A percentile compares a stretch with the other conserved stretches of the same genome.
Conservation (phyloP, 2,888 invertebrate species). For the Cetonia aurata region DNA sequence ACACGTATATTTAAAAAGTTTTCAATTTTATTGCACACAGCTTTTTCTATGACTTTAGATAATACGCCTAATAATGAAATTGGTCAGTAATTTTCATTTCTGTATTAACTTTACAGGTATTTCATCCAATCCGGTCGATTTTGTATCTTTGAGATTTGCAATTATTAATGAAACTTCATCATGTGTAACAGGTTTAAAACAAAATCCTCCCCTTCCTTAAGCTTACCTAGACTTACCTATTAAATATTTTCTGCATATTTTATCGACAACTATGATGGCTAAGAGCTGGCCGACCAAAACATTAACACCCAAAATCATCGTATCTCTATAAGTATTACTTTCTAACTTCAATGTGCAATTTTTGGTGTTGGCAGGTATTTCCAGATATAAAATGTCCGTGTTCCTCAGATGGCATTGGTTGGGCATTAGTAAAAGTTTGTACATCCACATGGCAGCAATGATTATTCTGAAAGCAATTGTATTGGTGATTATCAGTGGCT, state of each 20-base stretch:
- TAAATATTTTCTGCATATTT: conserved; percentile 48
- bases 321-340: conserved; percentile 47
- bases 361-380: conserved; percentile 33
- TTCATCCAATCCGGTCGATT: too few relatives aligned
- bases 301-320: conserved; percentile 48
- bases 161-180: too few relatives aligned
- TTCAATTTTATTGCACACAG: too few relatives aligned
- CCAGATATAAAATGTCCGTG: conserved; percentile 49
- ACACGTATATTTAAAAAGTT: too few relatives aligned
- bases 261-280: conserved; percentile 49
- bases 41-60: too few relatives aligned
- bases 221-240: conserved; percentile 46
- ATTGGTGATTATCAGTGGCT: background rate
- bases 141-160: too few relatives aligned
- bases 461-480: conserved; percentile 47
- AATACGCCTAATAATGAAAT: too few relatives aligned
- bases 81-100: too few relatives aligned
- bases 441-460: conserved; percentile 50
- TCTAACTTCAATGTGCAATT: conserved; percentile 45
- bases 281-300: conserved; percentile 49
- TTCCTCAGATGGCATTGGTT: conserved; percentile 45
- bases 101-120: too few relatives aligned
- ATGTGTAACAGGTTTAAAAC: too few relatives aligned
- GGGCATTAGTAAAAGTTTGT: conserved; percentile 47
- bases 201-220: too few relatives aligned